Evolutionary conservation across 2,888 invertebrate species (phyloP).

Genomic region (Embidobia sp.): DNA sequence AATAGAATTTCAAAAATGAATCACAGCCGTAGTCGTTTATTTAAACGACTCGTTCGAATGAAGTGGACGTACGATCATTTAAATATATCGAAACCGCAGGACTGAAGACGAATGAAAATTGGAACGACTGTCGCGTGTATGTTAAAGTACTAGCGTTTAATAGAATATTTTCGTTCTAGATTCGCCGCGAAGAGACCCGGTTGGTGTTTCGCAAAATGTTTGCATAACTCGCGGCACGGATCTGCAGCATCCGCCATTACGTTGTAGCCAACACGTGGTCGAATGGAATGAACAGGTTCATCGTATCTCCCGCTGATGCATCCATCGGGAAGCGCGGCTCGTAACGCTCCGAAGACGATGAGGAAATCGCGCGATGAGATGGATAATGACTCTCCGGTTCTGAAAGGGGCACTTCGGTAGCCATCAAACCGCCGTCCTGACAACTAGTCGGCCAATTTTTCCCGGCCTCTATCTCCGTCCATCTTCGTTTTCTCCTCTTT

Average conservation of each 20-base stretch:
- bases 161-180: too few relatives aligned
- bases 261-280: slow-evolving; percentile 29
- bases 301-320: slow-evolving; percentile 57
- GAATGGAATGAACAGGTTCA: slow-evolving; percentile 63
- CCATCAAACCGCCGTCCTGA: slow-evolving; percentile 38
- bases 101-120: too few relatives aligned
- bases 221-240: slow-evolving; percentile 1
- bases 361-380: slow-evolving; percentile 58
- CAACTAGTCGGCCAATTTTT: slow-evolving; percentile 45
- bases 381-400: slow-evolving; percentile 45
- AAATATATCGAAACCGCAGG: too few relatives aligned
- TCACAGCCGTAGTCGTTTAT: too few relatives aligned
- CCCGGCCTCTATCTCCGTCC: slow-evolving; percentile 4
- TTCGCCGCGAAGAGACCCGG: too few relatives aligned
- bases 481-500: slow-evolving; percentile 1
- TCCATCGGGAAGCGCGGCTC: slow-evolving; percentile 37
- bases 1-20: too few relatives aligned
- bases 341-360: slow-evolving; percentile 54
- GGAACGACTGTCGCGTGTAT: too few relatives aligned
- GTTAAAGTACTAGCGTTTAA: too few relatives aligned
- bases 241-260: slow-evolving; percentile 11
- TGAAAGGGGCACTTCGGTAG: slow-evolving; percentile 48
- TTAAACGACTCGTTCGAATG: too few relatives aligned
- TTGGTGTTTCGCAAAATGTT: slow-evolving; percentile 14
- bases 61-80: too few relatives aligned